phyloP scores from a whole-genome alignment of 2,888 invertebrate species.

The Ceratothoa steindachneri region DNA sequence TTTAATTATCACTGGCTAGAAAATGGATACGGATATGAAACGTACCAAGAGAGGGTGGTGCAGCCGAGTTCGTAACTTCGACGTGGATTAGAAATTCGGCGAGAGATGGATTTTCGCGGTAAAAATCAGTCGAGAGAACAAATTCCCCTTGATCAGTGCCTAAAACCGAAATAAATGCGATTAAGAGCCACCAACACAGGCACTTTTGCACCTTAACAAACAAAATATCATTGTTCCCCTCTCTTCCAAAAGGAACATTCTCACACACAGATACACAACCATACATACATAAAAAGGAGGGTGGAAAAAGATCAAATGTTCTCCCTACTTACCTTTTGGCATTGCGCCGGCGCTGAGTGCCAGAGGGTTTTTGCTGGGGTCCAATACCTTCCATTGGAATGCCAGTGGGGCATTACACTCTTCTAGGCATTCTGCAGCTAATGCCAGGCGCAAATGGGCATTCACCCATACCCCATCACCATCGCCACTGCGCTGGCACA shows the following conservation, averaged over 20 bases:
- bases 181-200: no score
- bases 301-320: no score
- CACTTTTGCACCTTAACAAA: no score
- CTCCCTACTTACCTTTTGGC: slow-evolving; percentile 19
- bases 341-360: neutral
- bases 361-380: neutral
- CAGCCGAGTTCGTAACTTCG: neutral
- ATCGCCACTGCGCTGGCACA: slow-evolving; percentile 33
- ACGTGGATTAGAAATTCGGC: slow-evolving; percentile 1
- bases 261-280: no score
- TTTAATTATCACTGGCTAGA: no score
- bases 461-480: slow-evolving; percentile 44
- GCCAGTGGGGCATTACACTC: slow-evolving; percentile 28
- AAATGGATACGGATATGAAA: no score
- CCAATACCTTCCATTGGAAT: slow-evolving; percentile 24
- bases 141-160: no score
- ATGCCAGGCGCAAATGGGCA: slow-evolving; percentile 41
- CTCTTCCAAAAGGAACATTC: no score
- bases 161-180: no score
- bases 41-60: neutral
- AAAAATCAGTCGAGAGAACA: slow-evolving; percentile 7
- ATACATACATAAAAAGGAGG: no score
- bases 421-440: slow-evolving; percentile 42
- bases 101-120: slow-evolving; percentile 4
- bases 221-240: no score